Evolutionary conservation across 2,888 invertebrate genomes (phyloP).

Genomic region (Lepetodrilus schrolli): DNA sequence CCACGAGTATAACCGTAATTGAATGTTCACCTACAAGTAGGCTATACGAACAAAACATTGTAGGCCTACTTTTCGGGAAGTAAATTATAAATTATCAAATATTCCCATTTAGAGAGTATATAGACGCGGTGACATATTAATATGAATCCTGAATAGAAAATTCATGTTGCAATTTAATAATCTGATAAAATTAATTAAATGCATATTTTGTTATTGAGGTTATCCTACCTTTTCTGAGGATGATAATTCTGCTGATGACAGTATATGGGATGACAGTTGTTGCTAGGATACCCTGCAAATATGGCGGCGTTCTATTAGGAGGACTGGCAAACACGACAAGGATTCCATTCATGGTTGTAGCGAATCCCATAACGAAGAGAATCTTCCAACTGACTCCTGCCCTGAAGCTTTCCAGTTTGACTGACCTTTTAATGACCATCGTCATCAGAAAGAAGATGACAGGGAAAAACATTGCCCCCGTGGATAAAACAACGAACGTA

Average conservation of each 20-base stretch:
- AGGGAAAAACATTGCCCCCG: conserved; percentile 41
- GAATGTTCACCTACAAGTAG: too few species aligned
- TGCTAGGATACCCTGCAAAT: conserved; percentile 52
- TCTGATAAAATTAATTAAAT: too few species aligned
- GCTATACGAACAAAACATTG: too few species aligned
- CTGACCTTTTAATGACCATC: conserved; percentile 37
- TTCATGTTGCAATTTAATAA: too few species aligned
- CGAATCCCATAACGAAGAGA: conserved; percentile 46
- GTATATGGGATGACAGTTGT: conserved; percentile 51
- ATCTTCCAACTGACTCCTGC: conserved; percentile 43
- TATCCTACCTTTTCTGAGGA: conserved; percentile 51
- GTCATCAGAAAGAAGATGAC: conserved; percentile 45
- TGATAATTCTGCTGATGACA: conserved; percentile 43
- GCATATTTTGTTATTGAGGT: too few species aligned
- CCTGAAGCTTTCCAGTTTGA: conserved; percentile 36
- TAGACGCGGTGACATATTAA: too few species aligned
- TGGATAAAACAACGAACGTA: conserved; percentile 45
- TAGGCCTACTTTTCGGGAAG: too few species aligned
- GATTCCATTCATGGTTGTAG: conserved; percentile 52
- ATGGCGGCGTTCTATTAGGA: conserved; percentile 51
- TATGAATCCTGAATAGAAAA: too few species aligned
- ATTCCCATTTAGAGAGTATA: too few species aligned
- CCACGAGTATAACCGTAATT: too few species aligned
- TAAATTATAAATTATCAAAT: too few species aligned
- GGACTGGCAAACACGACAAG: conserved; percentile 54